These are phyloP conservation scores for Sus scrofa DNA, from an alignment of 2,113 vertebrate species.

Conservation along the genomic window T2T-Sscrofa CM000829.6:37302501-37303000, in stretches of 20 bases:
- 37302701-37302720: not conserved
- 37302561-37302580: not conserved
- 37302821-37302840: not conserved
- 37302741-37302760: not conserved
- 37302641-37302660: not conserved
- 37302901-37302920: not conserved
- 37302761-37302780: not conserved
- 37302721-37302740: not conserved
- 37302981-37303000: not conserved
- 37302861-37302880: not conserved
- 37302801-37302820: not conserved
- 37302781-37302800: not conserved
- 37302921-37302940: not conserved
- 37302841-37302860: not conserved
- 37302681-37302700: conserved; percentile 20
- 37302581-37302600: conserved; percentile 27
- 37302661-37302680: not conserved
- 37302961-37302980: not conserved
- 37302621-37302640: not conserved
- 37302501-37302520: not conserved
- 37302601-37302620: not conserved
- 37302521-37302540: not conserved
- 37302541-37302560: not conserved
- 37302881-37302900: not conserved
- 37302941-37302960: not conserved